Conservation (phyloP, 2,797 vertebrate species). For the Thunnus albacares region DNA sequence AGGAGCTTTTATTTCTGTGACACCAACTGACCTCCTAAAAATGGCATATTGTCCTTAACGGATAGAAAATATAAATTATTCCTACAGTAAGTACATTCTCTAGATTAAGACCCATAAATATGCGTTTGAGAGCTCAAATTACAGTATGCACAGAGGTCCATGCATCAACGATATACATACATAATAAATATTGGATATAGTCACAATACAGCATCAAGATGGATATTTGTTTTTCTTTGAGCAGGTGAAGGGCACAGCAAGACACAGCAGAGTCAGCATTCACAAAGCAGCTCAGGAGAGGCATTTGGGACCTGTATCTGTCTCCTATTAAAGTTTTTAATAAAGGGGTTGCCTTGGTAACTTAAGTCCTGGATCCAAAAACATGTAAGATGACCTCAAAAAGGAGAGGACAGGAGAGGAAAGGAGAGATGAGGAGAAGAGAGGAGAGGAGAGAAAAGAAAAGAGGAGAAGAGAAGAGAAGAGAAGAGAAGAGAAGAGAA, state of each 20-base stretch:
- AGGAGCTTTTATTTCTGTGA: constrained; percentile 11
- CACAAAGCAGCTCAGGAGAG: constrained; percentile 41
- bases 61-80: constrained; percentile 88
- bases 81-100: constrained; percentile 85
- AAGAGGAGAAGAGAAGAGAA: not conserved
- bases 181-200: constrained; percentile 90
- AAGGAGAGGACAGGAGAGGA: not conserved
- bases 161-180: constrained; percentile 88
- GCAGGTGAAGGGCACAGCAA: constrained; percentile 34
- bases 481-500: too few species aligned
- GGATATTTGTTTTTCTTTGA: constrained; percentile 56
- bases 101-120: constrained; percentile 89
- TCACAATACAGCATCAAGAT: constrained; percentile 83
- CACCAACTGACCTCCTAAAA: constrained; percentile 32
- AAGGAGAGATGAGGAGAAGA: not conserved
- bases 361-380: not conserved
- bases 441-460: too few species aligned
- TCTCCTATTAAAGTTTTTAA: not conserved
- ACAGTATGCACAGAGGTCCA: constrained; percentile 89
- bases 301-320: not conserved
- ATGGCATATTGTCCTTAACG: constrained; percentile 71
- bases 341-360: constrained; percentile 24
- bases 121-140: constrained; percentile 81
- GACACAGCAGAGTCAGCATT: constrained; percentile 35
- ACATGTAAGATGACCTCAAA: not conserved